phyloP scores from a whole-genome alignment of 2,113 vertebrate genomes.

The Spermophilus dauricus region DNA sequence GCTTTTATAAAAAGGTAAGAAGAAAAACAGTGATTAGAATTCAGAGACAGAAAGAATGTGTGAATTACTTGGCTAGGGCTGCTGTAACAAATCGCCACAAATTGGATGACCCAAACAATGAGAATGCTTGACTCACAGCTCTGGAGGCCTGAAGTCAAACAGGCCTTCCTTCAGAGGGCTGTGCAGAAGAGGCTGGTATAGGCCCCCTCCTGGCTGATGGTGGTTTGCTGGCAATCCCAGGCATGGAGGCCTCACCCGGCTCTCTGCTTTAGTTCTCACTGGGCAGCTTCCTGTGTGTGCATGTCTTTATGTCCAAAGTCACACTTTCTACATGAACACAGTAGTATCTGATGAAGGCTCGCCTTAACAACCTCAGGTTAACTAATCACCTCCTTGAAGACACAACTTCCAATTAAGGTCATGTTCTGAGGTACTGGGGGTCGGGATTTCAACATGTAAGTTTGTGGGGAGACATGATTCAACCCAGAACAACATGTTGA shows the following conservation, averaged over 20 bases:
- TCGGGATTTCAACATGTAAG: neutral
- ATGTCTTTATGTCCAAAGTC: neutral
- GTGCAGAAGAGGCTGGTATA: neutral
- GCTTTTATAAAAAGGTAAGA: neutral
- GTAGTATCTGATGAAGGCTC: neutral
- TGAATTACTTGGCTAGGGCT: neutral
- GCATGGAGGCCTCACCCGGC: no score
- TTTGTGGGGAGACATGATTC: neutral
- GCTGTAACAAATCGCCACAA: neutral
- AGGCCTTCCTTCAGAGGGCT: neutral
- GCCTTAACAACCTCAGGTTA: neutral
- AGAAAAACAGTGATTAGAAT: neutral
- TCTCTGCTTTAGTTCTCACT: neutral
- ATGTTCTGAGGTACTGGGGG: neutral
- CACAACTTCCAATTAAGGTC: neutral
- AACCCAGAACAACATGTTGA: no score
- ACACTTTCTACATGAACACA: neutral
- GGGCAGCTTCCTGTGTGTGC: neutral
- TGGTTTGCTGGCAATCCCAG: fast-evolving
- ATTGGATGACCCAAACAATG: neutral
- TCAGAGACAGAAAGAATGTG: neutral
- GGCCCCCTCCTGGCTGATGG: neutral
- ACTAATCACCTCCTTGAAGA: neutral
- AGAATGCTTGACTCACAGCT: neutral
- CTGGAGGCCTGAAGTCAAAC: no score